Base-by-base conservation (phyloP, 2,888 invertebrate species). In the Anorthoa munda region DNA sequence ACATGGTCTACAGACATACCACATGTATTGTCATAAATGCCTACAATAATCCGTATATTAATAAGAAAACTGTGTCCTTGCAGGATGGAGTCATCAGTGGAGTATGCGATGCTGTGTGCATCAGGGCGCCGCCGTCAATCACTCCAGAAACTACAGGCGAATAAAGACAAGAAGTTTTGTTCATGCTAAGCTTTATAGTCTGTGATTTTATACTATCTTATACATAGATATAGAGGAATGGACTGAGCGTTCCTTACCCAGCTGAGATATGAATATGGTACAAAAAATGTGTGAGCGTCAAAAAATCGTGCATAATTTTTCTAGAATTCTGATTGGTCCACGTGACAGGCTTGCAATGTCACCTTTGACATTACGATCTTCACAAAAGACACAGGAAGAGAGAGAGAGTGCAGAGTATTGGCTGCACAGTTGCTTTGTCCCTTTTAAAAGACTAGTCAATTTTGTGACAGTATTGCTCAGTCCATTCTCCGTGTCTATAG, bases 51-150 rank as follows among this genome's bases (percentile, higher is more conserved):
- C 17, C 15, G 11, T 31, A n/a, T 21, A 50, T 39, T 7, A 12
- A 59, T 7, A 53, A 0, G 2, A 17, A n/a, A 15, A 39, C 13
- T 13, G 1, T 31, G n/a, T 70, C 31, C 23, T 92, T 94, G 81
- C 87, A 96, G 97, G 88, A 98, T 98, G 97, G 98, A 98, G 89
- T 94, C 96, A 0, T 97, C 97, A 4, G 97, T 97, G 15, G 97
- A 97, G 86, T 97, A 97, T 82, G 97, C 97, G 0, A 96, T 97
- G 96, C 91, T 97, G 59, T 96, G 96, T 75, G 96, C 96, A 0
- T 94, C 96, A 0, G 96, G 96, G 0, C 90, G 95, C 0, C 93
- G 96, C 50, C 91, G 93, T 15, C 94, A 96, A 76, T 96, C 96
- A 0, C 86, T 96, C 66, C 96, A 96, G 77, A 95, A 93, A 79